phyloP scores from a whole-genome alignment of 2,888 invertebrate genomes.

The Drosophila recens region DNA sequence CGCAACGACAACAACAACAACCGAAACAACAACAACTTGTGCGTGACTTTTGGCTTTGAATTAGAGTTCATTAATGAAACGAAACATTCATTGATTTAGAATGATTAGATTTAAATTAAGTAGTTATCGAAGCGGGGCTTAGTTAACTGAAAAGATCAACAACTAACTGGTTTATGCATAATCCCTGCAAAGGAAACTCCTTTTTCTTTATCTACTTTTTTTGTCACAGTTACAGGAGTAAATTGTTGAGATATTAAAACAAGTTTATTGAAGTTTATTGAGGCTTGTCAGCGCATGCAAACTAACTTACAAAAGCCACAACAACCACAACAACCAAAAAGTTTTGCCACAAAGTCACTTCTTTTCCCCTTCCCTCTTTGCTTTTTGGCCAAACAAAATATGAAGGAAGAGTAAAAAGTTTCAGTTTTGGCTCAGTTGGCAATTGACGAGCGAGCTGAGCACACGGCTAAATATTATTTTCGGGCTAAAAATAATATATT shows the following conservation, averaged over 20 bases:
- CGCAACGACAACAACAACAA: conserved; percentile 10
- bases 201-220: not conserved
- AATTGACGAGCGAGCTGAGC: conserved; percentile 51
- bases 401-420: conserved; percentile 37
- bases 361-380: not conserved
- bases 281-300: conserved; percentile 77
- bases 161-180: not conserved
- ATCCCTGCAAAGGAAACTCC: not conserved
- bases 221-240: conserved; percentile 27
- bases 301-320: conserved; percentile 50
- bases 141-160: not conserved
- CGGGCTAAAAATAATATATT: conserved; percentile 1
- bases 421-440: conserved; percentile 55
- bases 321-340: conserved; percentile 43
- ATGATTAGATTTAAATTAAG: conserved; percentile 43
- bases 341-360: conserved; percentile 32
- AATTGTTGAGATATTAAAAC: conserved; percentile 69
- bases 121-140: not conserved
- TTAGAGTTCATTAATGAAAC: conserved; percentile 38
- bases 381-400: conserved; percentile 29
- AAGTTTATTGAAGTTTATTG: conserved; percentile 79
- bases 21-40: conserved; percentile 32
- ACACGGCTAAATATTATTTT: conserved; percentile 35
- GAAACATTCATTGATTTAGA: conserved; percentile 34
- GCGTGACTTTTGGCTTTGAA: conserved; percentile 58